Evolutionary conservation across 1,140 invertebrate species (phyloP).

Genomic region (Zaprionus nigranus): DNA sequence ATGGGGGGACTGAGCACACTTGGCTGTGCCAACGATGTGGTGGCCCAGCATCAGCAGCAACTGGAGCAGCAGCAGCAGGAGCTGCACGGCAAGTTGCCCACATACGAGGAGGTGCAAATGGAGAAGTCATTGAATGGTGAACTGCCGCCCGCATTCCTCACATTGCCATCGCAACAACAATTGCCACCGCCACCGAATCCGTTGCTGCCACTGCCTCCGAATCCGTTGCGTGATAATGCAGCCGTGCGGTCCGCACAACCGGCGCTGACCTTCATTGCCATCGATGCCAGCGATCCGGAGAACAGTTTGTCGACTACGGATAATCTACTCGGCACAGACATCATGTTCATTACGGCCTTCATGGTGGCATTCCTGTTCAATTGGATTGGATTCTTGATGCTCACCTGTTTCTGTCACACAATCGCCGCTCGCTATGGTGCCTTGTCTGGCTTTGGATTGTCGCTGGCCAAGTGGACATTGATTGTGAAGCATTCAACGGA

Average conservation of each 20-base stretch:
- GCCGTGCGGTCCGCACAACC: constrained; percentile 85
- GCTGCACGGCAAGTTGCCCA: constrained; percentile 91
- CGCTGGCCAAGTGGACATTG: constrained; percentile 96
- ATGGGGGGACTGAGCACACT: constrained; percentile 33
- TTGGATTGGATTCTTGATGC: constrained; percentile 96
- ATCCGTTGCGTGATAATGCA: constrained; percentile 84
- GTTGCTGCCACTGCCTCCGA: constrained; percentile 69
- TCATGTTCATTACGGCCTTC: constrained; percentile 95
- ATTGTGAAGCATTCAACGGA: constrained; percentile 96
- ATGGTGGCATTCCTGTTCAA: constrained; percentile 96
- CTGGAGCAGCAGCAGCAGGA: constrained; percentile 60
- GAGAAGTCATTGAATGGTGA: constrained; percentile 93
- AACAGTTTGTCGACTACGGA: constrained; percentile 89
- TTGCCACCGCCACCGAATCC: constrained; percentile 70
- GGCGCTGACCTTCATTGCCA: constrained; percentile 89
- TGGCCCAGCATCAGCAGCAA: constrained; percentile 24
- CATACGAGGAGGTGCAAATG: constrained; percentile 95
- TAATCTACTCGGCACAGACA: constrained; percentile 93
- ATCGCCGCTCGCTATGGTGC: constrained; percentile 97
- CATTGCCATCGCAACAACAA: constrained; percentile 65
- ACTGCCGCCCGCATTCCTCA: constrained; percentile 75
- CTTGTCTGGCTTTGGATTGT: constrained; percentile 95
- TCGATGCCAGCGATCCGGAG: constrained; percentile 88
- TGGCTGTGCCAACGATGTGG: constrained; percentile 9
- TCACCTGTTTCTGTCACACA: constrained; percentile 97